phyloP scores from a whole-genome alignment of 2,888 invertebrate species.

The Opisthograptis luteolata region DNA sequence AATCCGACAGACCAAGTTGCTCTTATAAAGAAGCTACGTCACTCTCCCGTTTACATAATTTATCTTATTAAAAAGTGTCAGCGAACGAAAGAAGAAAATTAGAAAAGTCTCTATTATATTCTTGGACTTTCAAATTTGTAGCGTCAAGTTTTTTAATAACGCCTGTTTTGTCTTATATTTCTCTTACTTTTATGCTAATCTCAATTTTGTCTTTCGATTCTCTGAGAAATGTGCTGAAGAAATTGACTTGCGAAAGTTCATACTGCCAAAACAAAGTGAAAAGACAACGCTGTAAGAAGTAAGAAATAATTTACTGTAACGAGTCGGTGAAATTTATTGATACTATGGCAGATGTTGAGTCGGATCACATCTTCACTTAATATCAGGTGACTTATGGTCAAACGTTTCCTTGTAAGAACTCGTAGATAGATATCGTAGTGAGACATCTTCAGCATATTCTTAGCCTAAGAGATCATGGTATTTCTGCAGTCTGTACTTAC shows the following conservation, averaged over 20 bases:
- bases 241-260: constrained; percentile 20
- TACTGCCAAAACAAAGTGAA: background rate
- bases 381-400: too few species aligned
- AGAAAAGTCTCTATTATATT: constrained; percentile 62
- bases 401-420: too few species aligned
- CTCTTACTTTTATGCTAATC: constrained; percentile 29
- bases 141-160: constrained; percentile 61
- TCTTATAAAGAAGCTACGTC: constrained; percentile 46
- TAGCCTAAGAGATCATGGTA: too few species aligned
- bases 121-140: constrained; percentile 53
- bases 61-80: constrained; percentile 78
- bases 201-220: constrained; percentile 21
- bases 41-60: constrained; percentile 67
- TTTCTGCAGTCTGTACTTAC: too few species aligned
- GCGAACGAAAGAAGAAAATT: constrained; percentile 61
- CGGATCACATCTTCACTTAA: too few species aligned
- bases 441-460: too few species aligned
- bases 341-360: too few species aligned
- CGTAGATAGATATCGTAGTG: too few species aligned
- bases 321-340: background rate
- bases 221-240: constrained; percentile 2
- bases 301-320: background rate
- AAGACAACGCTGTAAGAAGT: background rate
- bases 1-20: constrained; percentile 24
- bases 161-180: constrained; percentile 42